Evolutionary conservation across 2,888 invertebrate genomes (phyloP).

Genomic region (Drymonia ruficornis): DNA sequence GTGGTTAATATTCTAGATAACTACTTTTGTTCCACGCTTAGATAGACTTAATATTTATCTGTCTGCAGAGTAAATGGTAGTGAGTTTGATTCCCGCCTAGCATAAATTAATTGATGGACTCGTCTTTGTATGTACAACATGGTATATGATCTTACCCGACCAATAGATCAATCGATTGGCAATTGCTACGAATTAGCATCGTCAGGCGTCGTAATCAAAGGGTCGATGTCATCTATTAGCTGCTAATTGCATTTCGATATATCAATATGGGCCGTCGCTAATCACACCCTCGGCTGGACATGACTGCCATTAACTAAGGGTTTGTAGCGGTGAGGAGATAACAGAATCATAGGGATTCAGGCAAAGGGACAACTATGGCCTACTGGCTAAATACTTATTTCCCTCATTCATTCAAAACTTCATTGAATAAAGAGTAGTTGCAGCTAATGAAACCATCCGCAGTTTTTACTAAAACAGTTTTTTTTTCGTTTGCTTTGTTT

Average conservation of each 20-base stretch:
- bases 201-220: slow-evolving; percentile 21
- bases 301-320: slow-evolving; percentile 25
- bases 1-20: no score
- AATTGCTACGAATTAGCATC: slow-evolving; percentile 1
- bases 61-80: no score
- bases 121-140: neutral
- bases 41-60: no score
- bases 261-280: slow-evolving; percentile 29
- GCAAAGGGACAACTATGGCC: neutral
- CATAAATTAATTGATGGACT: no score
- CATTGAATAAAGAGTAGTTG: no score
- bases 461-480: no score
- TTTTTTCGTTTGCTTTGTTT: no score
- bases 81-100: no score
- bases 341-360: neutral
- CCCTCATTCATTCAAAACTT: no score
- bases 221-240: slow-evolving; percentile 21
- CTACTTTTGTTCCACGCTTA: no score
- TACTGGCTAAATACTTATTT: no score
- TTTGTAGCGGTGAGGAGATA: slow-evolving; percentile 4
- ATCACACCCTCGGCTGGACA: slow-evolving; percentile 30
- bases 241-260: slow-evolving; percentile 32
- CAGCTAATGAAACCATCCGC: no score
- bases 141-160: slow-evolving; percentile 1
- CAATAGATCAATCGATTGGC: slow-evolving; percentile 8